Evolutionary conservation across 2,113 vertebrate genomes (phyloP).

Genomic region (Phocoena sinus): DNA sequence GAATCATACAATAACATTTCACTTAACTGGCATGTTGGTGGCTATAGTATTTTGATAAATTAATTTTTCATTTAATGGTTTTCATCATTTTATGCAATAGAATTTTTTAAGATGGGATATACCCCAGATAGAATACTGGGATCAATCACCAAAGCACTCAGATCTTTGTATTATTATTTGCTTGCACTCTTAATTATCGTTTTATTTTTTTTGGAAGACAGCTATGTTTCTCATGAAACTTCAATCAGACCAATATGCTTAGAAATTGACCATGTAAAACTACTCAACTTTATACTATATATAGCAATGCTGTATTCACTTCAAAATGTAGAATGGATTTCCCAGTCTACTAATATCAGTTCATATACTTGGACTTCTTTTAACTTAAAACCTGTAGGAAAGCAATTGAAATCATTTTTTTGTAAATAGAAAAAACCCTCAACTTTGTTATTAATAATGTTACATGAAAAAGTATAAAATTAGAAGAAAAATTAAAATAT

Average conservation of each 20-base stretch:
- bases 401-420: neutral
- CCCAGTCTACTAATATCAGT: neutral
- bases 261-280: neutral
- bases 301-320: neutral
- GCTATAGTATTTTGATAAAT: neutral
- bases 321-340: neutral
- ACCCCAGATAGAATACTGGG: neutral
- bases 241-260: neutral
- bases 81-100: neutral
- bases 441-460: neutral
- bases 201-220: neutral
- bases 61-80: neutral
- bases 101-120: neutral
- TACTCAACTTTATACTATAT: neutral
- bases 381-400: neutral
- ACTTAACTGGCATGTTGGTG: neutral
- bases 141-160: neutral
- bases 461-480: neutral
- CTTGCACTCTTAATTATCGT: neutral
- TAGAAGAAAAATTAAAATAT: neutral
- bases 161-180: neutral
- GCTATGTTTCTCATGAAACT: neutral
- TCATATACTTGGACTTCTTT: conserved; percentile 12
- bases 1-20: neutral
- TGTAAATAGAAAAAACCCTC: neutral